Evolutionary conservation across 2,113 vertebrate species (phyloP).

Genomic region (Carollia perspicillata): DNA sequence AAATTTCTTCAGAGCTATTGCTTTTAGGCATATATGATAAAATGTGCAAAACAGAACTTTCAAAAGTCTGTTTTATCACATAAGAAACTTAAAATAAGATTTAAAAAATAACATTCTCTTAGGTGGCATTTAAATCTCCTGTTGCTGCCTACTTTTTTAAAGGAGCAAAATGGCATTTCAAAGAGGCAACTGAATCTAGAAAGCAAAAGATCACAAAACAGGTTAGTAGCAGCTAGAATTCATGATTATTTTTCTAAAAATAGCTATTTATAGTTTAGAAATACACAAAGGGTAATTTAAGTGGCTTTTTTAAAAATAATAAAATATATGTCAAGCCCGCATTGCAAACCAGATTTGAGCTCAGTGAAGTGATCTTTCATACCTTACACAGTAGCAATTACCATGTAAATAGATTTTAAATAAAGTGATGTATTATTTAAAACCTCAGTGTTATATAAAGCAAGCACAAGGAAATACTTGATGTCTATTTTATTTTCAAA

Average conservation of each 20-base stretch:
- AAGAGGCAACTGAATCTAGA: slow-evolving; percentile 51
- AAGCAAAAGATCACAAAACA: slow-evolving; percentile 48
- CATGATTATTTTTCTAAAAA: slow-evolving; percentile 63
- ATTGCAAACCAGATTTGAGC: slow-evolving; percentile 75
- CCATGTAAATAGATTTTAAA: slow-evolving; percentile 78
- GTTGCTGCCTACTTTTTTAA: slow-evolving; percentile 59
- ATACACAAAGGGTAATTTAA: slow-evolving; percentile 76
- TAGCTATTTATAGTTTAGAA: slow-evolving; percentile 68
- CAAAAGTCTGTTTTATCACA: slow-evolving; percentile 42
- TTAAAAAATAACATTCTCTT: slow-evolving; percentile 54
- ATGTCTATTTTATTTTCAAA: slow-evolving; percentile 72
- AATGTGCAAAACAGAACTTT: slow-evolving; percentile 22
- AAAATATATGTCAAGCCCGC: slow-evolving; percentile 75
- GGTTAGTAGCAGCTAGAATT: slow-evolving; percentile 60
- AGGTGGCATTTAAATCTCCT: slow-evolving; percentile 62
- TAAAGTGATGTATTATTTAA: slow-evolving; percentile 78
- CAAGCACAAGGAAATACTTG: slow-evolving; percentile 62
- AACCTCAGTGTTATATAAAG: slow-evolving; percentile 67
- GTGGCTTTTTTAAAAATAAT: slow-evolving; percentile 74
- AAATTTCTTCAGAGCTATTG: background rate
- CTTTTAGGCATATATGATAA: slow-evolving; percentile 23
- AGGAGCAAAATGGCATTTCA: slow-evolving; percentile 70
- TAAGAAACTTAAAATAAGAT: slow-evolving; percentile 47
- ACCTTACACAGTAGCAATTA: slow-evolving; percentile 79
- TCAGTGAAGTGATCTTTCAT: slow-evolving; percentile 76